Conservation (phyloP, 2,113 vertebrate species). For the Cephalopterus ornatus region DNA sequence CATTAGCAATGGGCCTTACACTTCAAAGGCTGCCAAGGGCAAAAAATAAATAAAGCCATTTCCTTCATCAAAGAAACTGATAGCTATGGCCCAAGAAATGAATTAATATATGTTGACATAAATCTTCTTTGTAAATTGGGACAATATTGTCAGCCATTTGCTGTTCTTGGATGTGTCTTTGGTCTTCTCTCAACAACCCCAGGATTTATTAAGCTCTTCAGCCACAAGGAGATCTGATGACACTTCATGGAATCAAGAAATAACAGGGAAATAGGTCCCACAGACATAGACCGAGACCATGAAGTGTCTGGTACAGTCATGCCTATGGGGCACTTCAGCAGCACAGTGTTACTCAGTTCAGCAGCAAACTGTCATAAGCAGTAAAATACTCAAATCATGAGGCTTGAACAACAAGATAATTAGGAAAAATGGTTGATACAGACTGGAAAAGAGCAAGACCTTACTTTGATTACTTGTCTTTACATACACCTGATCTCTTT, state of each 20-base stretch:
- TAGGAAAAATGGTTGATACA: background rate
- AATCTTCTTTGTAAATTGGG: background rate
- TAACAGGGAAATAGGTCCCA: background rate
- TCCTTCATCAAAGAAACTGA: background rate
- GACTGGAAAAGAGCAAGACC: background rate
- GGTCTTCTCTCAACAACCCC: background rate
- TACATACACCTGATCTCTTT: background rate
- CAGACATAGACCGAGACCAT: fast-evolving
- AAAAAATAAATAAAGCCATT: background rate
- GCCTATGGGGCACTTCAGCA: background rate
- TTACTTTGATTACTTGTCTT: background rate
- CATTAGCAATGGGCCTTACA: background rate
- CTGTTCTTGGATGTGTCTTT: background rate
- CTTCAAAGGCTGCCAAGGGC: background rate
- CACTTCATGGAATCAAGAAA: background rate
- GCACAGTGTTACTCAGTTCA: background rate
- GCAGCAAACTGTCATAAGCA: background rate
- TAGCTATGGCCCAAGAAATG: background rate
- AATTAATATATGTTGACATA: background rate
- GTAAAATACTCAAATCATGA: background rate
- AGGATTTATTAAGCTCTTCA: background rate
- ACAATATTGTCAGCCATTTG: background rate
- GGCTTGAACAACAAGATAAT: background rate
- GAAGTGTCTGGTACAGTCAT: background rate
- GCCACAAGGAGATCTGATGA: background rate